Evolutionary conservation across 1,140 invertebrate genomes (phyloP), one percentile per base, ranked within the genome.

Genomic region (Apolygus lucorum): DNA sequence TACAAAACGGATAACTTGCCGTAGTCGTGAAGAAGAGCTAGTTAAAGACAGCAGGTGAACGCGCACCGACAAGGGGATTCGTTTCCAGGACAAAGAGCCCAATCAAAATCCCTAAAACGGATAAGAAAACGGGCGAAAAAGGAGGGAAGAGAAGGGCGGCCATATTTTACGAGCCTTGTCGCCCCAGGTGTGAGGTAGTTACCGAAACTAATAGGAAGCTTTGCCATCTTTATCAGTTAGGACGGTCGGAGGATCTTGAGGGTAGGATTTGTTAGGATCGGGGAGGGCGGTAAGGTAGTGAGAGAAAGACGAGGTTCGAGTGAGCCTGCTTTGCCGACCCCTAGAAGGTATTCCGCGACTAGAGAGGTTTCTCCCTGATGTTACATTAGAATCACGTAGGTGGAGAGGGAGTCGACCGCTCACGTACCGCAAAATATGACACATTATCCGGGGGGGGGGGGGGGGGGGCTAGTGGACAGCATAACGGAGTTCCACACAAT

Each of bases 401-500:
- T 59, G 54, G 4, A 59, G 54, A 8, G 22, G 54, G 22, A 21
- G 4, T 59, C 8, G 54, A 59, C 54, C 54, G 54, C 4, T 4
- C 54, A 59, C 54, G 54, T 59, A 59, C 54, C 54, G 54, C 54
- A 59, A 59, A 59, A 59, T 59, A 59, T 59, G 54, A 59, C 54
- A 59, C 54, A 59, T 59, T 59, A 59, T 59, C 54, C 54, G 4
- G 11, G 13, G 54, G 8, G 8, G 54, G 13, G 11, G 4, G 8
- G 54, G 13, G 4, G 54, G 4, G 11, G 4, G 8, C 54, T 11
- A 24, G 54, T 59, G 54, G 54, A 59, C 54, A 21, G 17, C 34
- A 49, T 49, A 49, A 49, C 34, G 34, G 34, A 49, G 11, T 59
- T 59, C 54, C 54, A 59, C 11, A 59, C 54, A 59, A 59, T 59